Base-by-base conservation (phyloP, 2,888 invertebrate species). In the Nebria brevicollis region DNA sequence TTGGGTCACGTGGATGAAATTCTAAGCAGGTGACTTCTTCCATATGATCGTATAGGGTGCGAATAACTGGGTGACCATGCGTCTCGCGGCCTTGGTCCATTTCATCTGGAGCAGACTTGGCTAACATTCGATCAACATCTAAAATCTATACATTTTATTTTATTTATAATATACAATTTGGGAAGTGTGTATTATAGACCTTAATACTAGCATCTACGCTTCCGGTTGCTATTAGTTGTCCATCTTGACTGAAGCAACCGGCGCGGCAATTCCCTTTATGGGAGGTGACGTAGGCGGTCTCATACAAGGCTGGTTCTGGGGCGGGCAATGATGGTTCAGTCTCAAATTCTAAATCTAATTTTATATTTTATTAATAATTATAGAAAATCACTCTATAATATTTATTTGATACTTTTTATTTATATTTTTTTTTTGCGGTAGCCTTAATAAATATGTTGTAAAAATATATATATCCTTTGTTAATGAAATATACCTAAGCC, bases 141-240 rank as follows among this genome's bases (percentile, higher is more conserved):
- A 99, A 90, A 86, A 99, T 98, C 94, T 94, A 85, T 66, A 83
- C 5, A 11, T 82, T 72, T 72, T 15, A 75, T 77, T 66, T 64
- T 13, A 6, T 43, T 65, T 20, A 25, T 54, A 66, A 34, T 66
- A 42, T 8, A 20, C 11, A 34, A 20, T 82, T 20, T 77, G 66
- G 11, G 3, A 13, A 2, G 66, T 81, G 6, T 26, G 77, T 66
- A 34, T 77, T 54, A 68, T 41, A 68, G 1, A 94, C 94, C 91
- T 99, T 99, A 82, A 99, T 99, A 84, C 98, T 98, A 1, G 99
- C 97, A 89, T 99, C 99, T 0, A 97, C 97, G 84, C 98, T 98
- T 13, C 99, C 99, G 0, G 99, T 99, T 0, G 99, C 99, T 11
- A 99, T 97, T 0, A 99, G 90, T 84, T 98, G 97, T 0, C 99